phyloP scores from a whole-genome alignment of 1,140 invertebrate genomes.

The Bombus ignitus region DNA sequence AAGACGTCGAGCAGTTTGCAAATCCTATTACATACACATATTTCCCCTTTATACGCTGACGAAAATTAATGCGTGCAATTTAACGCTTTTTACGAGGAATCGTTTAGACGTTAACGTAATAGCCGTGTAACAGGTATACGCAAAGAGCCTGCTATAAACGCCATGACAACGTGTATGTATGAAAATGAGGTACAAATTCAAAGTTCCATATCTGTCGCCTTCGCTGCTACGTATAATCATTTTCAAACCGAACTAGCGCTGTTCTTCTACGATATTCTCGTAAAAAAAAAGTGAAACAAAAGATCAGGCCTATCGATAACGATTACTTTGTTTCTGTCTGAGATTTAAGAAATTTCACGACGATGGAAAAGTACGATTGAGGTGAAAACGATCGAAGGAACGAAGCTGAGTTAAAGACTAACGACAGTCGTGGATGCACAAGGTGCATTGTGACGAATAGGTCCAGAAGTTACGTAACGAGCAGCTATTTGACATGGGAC shows the following conservation, averaged over 20 bases:
- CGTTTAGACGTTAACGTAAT: neutral
- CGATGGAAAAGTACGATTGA: neutral
- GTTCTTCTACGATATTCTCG: neutral
- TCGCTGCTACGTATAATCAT: slow-evolving; percentile 66
- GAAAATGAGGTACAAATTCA: slow-evolving; percentile 73
- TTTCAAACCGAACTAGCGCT: slow-evolving; percentile 33
- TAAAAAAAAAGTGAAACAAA: too few species aligned
- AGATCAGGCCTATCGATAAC: too few species aligned
- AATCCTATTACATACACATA: neutral
- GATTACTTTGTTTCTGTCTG: too few species aligned
- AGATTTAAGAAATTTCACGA: neutral
- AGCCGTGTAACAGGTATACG: slow-evolving; percentile 31
- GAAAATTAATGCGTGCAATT: neutral
- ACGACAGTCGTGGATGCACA: slow-evolving; percentile 20
- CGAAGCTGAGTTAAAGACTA: slow-evolving; percentile 4
- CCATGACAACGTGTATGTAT: slow-evolving; percentile 73
- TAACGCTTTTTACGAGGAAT: neutral
- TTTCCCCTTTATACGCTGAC: neutral
- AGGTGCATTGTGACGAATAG: neutral
- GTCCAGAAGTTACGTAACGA: slow-evolving; percentile 33
- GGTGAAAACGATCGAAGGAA: neutral
- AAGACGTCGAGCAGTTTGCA: neutral
- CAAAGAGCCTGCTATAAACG: slow-evolving; percentile 66
- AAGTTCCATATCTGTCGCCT: slow-evolving; percentile 73
- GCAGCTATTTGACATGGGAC: slow-evolving; percentile 45